These are phyloP conservation scores for Forbesichthys papilliferus DNA, from an alignment of 2,113 vertebrate species.

Conservation along the genomic window DNA sequence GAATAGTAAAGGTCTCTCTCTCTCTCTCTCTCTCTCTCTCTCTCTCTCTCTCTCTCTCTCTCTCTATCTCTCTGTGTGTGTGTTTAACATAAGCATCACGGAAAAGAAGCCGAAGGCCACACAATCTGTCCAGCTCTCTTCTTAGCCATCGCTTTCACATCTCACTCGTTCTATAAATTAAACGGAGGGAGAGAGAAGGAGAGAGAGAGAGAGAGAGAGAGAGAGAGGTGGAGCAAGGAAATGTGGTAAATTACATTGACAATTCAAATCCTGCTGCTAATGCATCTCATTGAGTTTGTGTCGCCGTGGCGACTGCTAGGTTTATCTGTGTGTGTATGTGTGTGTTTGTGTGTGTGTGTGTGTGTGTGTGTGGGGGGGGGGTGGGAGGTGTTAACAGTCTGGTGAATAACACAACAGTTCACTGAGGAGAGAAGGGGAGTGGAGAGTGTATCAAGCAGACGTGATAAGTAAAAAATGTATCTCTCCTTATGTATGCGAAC, in stretches of 20 bases:
- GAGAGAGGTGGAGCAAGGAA: slow-evolving; percentile 49
- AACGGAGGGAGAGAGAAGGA: slow-evolving; percentile 69
- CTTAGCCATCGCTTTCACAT: slow-evolving; percentile 29
- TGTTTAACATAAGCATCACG: slow-evolving; percentile 80
- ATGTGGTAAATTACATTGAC: slow-evolving; percentile 90
- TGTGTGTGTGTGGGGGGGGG: not conserved
- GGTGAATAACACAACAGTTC: no score
- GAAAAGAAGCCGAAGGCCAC: slow-evolving; percentile 62
- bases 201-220: slow-evolving; percentile 34
- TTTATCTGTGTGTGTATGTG: slow-evolving; percentile 76
- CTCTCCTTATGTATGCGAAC: no score
- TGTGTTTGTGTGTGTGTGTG: slow-evolving; percentile 24
- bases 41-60: slow-evolving; percentile 5
- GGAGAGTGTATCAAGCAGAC: no score
- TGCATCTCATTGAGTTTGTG: slow-evolving; percentile 90
- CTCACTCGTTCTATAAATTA: slow-evolving; percentile 83
- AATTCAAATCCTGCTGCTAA: slow-evolving; percentile 88
- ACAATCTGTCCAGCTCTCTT: not conserved
- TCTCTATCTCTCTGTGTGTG: slow-evolving; percentile 48
- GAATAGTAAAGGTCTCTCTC: no score
- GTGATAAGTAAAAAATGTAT: no score
- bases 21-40: not conserved
- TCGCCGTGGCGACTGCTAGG: slow-evolving; percentile 75
- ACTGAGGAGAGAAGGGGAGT: no score
- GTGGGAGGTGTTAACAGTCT: not conserved